Evolutionary conservation across 2,113 vertebrate genomes (phyloP).

Genomic region (Gobius niger): DNA sequence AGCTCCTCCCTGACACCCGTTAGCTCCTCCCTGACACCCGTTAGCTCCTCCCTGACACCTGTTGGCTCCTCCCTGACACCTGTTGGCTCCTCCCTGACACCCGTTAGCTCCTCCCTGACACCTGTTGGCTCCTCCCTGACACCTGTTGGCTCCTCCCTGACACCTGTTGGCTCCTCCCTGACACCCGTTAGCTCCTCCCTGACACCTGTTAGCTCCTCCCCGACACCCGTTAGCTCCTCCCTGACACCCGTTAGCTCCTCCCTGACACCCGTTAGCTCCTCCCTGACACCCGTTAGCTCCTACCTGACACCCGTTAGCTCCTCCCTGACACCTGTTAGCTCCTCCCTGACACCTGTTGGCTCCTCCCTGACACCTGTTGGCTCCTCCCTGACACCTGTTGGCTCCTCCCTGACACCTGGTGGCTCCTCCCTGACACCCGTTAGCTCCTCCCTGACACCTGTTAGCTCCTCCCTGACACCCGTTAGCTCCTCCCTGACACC

Average conservation of each 20-base stretch:
- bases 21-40: neutral
- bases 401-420: neutral
- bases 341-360: neutral
- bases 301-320: too few species aligned
- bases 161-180: neutral
- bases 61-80: neutral
- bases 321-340: neutral
- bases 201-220: neutral
- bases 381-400: neutral
- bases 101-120: neutral
- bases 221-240: too few species aligned
- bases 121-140: neutral
- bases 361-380: neutral
- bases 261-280: neutral
- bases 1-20: neutral
- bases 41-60: neutral
- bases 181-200: neutral
- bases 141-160: neutral
- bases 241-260: neutral
- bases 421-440: neutral
- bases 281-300: neutral
- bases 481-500: too few species aligned
- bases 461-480: neutral
- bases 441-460: neutral
- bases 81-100: too few species aligned